Percentiles rank a stretch among this genome's conserved stretches.
Evolutionary conservation across 2,113 vertebrate species (phyloP).

Genomic region (Trematocara marginatum): DNA sequence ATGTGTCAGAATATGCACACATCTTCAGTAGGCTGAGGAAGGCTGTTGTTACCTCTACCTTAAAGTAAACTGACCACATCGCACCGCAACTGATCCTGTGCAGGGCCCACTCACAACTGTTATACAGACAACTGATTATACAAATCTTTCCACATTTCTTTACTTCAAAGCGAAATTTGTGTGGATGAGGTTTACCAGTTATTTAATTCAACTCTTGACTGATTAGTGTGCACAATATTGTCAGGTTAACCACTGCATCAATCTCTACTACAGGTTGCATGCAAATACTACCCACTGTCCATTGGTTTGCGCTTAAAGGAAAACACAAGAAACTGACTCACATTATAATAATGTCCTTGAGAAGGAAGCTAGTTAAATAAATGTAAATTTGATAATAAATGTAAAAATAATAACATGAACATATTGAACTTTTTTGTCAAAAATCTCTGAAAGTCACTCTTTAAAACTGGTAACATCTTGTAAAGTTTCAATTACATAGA

Average conservation of each 20-base stretch:
- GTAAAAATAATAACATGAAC: neutral
- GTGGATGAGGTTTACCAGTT: neutral
- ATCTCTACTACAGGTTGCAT: neutral
- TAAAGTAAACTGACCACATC: neutral
- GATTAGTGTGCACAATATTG: neutral
- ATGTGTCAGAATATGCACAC: neutral
- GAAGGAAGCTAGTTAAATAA: neutral
- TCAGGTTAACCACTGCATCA: neutral
- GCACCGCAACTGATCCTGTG: neutral
- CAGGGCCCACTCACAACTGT: neutral
- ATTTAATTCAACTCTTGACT: neutral
- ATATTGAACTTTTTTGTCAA: neutral
- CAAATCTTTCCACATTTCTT: neutral
- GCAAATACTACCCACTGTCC: neutral
- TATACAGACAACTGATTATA: neutral
- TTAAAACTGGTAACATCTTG: neutral
- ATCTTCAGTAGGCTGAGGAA: neutral
- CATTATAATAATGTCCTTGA: neutral
- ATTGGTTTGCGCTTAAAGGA: neutral
- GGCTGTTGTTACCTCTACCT: neutral
- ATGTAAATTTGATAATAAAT: neutral
- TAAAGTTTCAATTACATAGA: neutral
- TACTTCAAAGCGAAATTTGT: rapidly evolving
- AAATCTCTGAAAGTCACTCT: neutral
- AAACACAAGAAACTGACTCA: neutral